phyloP scores from a whole-genome alignment of 2,797 vertebrate species.

The Microcaecilia unicolor region DNA sequence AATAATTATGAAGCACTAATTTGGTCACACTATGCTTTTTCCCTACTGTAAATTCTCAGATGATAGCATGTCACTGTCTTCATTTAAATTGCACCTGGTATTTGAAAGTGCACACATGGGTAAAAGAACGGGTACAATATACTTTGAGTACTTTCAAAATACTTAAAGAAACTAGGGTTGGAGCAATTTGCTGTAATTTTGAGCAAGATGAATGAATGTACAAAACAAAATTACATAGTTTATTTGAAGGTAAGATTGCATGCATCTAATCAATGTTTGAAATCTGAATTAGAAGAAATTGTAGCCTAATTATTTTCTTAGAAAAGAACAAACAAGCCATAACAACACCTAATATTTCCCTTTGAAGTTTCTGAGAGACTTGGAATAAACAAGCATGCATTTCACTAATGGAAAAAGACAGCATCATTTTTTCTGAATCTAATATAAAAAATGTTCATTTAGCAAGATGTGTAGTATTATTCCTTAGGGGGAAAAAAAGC shows the following conservation, averaged over 20 bases:
- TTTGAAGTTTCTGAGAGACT: conserved; percentile 28
- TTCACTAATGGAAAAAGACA: background rate
- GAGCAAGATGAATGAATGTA: conserved; percentile 22
- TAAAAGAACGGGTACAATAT: conserved; percentile 19
- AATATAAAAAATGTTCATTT: conserved; percentile 1
- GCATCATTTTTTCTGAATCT: conserved; percentile 6
- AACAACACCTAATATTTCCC: conserved; percentile 18
- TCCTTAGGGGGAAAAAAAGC: too few relatives aligned
- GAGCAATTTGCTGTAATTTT: conserved; percentile 51
- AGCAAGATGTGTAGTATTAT: background rate
- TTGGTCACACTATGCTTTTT: too few relatives aligned
- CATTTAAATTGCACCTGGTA: too few relatives aligned
- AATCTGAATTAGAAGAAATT: conserved; percentile 46
- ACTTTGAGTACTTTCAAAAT: conserved; percentile 37
- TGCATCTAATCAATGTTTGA: conserved; percentile 44
- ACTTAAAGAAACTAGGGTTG: conserved; percentile 45
- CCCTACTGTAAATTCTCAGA: too few relatives aligned
- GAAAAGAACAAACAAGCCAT: conserved; percentile 33
- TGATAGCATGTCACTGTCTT: too few relatives aligned
- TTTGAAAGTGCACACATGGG: conserved; percentile 3
- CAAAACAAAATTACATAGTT: conserved; percentile 41
- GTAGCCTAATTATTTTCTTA: conserved; percentile 36
- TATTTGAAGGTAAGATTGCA: conserved; percentile 40
- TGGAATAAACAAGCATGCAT: conserved; percentile 8
- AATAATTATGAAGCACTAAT: too few relatives aligned